These are phyloP conservation scores for Scyliorhinus canicula DNA, from an alignment of 2,797 vertebrate species.

Conservation along the genomic window DNA sequence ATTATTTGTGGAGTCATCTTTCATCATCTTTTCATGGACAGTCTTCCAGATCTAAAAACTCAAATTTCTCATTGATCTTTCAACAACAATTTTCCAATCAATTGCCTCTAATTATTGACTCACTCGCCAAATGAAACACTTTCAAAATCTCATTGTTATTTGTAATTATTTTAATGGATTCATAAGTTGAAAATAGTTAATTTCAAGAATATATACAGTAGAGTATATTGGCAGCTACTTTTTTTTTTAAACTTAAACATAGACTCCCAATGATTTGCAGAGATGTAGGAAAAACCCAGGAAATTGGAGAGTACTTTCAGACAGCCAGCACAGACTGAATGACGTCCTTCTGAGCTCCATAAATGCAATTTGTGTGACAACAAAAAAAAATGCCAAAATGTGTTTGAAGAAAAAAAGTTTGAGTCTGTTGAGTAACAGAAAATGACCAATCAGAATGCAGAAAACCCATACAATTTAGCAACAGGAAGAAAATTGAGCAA, in stretches of 20 bases:
- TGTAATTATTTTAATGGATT: neutral
- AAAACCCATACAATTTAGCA: neutral
- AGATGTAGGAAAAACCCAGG: neutral
- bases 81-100: neutral
- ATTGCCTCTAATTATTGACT: neutral
- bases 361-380: neutral
- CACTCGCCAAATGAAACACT: neutral
- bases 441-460: neutral
- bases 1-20: neutral
- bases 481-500: neutral
- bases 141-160: neutral
- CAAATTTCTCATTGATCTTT: neutral
- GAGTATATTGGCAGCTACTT: neutral
- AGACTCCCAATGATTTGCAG: neutral
- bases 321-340: neutral
- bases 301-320: neutral
- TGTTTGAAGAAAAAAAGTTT: neutral
- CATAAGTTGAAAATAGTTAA: neutral
- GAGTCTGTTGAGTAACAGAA: neutral
- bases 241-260: neutral
- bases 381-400: neutral
- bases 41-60: neutral
- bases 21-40: neutral
- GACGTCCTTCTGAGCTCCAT: neutral
- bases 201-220: neutral